Base-by-base conservation (phyloP, 1,140 invertebrate genomes). In the Leptinotarsa defecta region DNA sequence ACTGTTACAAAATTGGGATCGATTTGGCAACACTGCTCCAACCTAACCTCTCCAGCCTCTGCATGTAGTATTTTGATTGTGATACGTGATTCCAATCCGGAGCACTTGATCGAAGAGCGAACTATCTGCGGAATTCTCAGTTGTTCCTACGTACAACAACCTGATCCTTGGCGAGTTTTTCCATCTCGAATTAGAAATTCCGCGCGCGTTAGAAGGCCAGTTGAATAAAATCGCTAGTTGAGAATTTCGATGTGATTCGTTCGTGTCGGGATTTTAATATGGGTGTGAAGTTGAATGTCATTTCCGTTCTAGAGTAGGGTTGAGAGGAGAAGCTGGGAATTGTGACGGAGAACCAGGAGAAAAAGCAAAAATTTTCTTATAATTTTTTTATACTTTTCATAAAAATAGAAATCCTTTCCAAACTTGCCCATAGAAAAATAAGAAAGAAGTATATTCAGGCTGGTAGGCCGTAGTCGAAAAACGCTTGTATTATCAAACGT, bases 111-210 rank as follows among this genome's bases (percentile, higher is more conserved):
- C 65, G 65, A 68, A 68, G 17, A 57, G 52, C 19, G 65, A 68
- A 68, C 27, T 68, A 68, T 68, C 43, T 27, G 65, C 22, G 65
- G 65, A 68, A 68, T 68, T 68, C 22, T 43, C 43, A 68, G 19
- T 68, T 68, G 27, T 68, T 68, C 65, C 65, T 68, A 68, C 65
- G 65, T 68, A 68, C 65, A 68, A 68, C 65, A 68, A 68, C 65
- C 22, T 43, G 65, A 68, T 24, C 5, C 24, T 17, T 43, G 65
- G 65, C 65, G n/a, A 68, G 65, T 68, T 68, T 68, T 68, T 68
- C 65, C 65, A 68, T 8, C 15, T 57, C 52, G 52, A 34, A 43
- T 68, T 68, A 68, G 65, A 68, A 19, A 68, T 68, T 68, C 65
- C 27, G 43, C 27, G 24, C 65, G 43, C 65, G 65, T 68, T 68